Base-by-base conservation (phyloP, 2,888 invertebrate species). In the Ophion slaviceki region DNA sequence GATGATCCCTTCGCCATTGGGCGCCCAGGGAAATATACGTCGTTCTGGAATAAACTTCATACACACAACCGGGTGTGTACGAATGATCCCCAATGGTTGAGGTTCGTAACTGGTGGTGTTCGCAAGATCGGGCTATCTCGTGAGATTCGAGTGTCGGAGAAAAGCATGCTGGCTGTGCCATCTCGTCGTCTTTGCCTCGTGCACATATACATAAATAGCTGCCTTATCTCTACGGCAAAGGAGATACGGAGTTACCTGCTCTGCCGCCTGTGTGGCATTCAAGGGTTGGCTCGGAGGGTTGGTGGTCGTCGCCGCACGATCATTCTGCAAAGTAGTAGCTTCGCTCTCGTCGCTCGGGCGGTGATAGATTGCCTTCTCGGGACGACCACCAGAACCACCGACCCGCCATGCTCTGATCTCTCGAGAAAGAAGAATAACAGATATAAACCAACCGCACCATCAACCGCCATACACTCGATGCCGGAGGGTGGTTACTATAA, bases 281-380 rank as follows among this genome's bases (percentile, higher is more conserved):
- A 81, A 71, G 62, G 72, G 81, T 80, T 67, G 59, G 79, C 24
- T 17, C 40, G 53, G 59, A 59, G 66, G 59, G 68, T 32, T 75
- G 75, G 78, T 62, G 11, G 72, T 40, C 45, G 75, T 78, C 40
- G 68, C 67, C 40, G 72, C 61, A 75, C 74, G 78, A 85, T 85
- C 85, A 85, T 57, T 61, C 70, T 24, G 45, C 74, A 74, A 83
- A 59, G 80, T 77, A 84, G 87, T 84, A 83, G 85, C 78, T 80
- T 81, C 77, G 53, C 71, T 83, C 79, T 86, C 67, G 78, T 75
- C 62, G 72, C 40, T 75, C 72, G 81, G 77, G 76, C 71, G 89
- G 91, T 92, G 92, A 92, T 92, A 92, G 92, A 92, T 92, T 92
- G 91, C 92, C 91, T 90, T 88, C 89, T 90, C 89, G 87, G 90